Conservation (phyloP, 2,888 invertebrate genomes). For the Cephus rjabovi region DNA sequence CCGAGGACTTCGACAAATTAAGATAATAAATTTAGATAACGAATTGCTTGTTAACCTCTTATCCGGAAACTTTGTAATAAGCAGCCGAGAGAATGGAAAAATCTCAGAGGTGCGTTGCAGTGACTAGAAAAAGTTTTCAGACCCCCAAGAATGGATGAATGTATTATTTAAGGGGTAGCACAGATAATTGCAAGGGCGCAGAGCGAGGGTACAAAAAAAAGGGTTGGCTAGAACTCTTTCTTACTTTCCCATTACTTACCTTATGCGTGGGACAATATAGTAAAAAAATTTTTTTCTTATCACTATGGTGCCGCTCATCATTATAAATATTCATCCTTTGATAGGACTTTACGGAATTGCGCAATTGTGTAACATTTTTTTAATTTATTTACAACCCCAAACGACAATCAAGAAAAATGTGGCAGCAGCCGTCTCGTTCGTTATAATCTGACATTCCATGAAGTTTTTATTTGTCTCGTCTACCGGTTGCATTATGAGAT, state of each 20-base stretch:
- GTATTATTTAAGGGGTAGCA: constrained; percentile 13
- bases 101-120: neutral
- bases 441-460: neutral
- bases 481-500: constrained; percentile 39
- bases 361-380: no score
- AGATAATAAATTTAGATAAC: constrained; percentile 19
- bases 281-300: neutral
- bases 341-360: no score
- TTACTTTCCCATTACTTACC: neutral
- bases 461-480: constrained; percentile 33
- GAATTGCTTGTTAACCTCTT: constrained; percentile 9
- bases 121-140: neutral
- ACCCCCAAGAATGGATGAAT: constrained; percentile 4
- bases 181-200: neutral
- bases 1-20: constrained; percentile 8
- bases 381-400: no score
- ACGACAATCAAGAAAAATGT: no score
- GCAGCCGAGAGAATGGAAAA: neutral
- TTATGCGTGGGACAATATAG: neutral
- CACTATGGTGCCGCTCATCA: neutral
- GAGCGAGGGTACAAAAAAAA: neutral
- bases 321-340: neutral
- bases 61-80: neutral
- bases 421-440: no score
- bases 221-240: neutral